Conservation (phyloP, 2,888 invertebrate genomes). For the Didymodactylos carnosus region DNA sequence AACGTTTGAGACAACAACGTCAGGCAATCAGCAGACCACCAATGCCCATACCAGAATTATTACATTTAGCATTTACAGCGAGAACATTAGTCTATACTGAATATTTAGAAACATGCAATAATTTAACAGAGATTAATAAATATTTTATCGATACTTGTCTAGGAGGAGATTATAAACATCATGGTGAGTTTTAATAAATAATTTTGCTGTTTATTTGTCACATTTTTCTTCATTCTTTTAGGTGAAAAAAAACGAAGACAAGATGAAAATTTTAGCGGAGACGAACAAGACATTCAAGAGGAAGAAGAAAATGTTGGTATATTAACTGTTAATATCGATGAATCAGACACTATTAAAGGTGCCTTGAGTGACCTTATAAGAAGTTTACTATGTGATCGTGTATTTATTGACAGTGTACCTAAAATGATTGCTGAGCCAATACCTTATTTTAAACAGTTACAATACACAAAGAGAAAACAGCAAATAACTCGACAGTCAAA, state of each 20-base stretch:
- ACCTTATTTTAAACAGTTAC: background rate
- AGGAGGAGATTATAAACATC: background rate
- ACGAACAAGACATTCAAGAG: background rate
- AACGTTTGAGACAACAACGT: background rate
- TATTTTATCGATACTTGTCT: conserved; percentile 5
- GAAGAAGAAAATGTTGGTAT: no score
- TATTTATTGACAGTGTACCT: background rate
- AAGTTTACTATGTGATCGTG: background rate
- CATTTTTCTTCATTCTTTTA: background rate
- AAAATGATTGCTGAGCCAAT: background rate
- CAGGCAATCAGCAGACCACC: conserved; percentile 18
- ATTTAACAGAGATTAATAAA: background rate
- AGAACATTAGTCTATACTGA: conserved; percentile 19
- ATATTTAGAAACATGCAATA: background rate
- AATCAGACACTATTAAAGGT: background rate
- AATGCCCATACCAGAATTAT: conserved; percentile 27
- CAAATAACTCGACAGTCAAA: no score
- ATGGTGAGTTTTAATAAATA: no score
- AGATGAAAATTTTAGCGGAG: background rate
- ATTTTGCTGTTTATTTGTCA: no score
- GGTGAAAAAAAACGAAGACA: background rate
- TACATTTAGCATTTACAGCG: conserved; percentile 31
- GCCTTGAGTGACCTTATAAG: background rate
- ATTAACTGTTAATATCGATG: background rate
- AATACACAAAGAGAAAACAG: no score